Percentiles rank a stretch among this genome's conserved stretches.
Conservation (phyloP, 2,113 vertebrate genomes). For the Hypanus sabinus region DNA sequence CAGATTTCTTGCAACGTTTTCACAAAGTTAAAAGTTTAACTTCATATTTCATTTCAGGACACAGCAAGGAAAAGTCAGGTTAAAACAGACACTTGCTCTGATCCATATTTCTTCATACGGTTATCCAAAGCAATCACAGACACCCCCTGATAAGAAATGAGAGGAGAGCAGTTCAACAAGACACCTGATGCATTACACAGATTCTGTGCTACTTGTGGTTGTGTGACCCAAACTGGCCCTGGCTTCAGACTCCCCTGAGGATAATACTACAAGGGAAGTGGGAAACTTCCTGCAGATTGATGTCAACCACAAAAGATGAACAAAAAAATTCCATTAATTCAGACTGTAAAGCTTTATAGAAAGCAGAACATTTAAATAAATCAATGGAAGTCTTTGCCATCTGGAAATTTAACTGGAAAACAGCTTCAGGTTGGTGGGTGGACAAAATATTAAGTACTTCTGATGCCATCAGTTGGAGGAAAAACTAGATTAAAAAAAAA, state of each 20-base stretch:
- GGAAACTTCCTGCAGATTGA: not conserved
- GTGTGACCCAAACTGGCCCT: not conserved
- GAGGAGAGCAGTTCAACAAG: not conserved
- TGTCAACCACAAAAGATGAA: conserved; percentile 3
- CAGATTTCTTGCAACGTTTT: no score
- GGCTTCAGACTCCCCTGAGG: not conserved
- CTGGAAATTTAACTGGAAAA: no score
- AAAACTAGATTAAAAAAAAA: no score
- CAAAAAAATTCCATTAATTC: no score
- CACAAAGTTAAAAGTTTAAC: not conserved
- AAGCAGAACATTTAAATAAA: not conserved
- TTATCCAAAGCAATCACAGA: not conserved
- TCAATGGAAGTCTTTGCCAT: no score
- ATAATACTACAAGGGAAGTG: conserved; percentile 2
- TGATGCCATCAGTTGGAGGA: no score
- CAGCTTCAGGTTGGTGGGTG: no score
- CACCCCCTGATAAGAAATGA: not conserved
- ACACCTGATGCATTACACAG: not conserved
- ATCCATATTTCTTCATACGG: not conserved
- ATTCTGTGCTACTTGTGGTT: not conserved
- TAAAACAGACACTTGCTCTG: not conserved
- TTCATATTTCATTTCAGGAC: not conserved
- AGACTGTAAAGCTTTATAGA: not conserved
- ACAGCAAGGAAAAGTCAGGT: not conserved
- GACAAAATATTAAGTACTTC: no score